Conservation (phyloP, 1,140 invertebrate genomes). For the Acromyrmex heyeri region DNA sequence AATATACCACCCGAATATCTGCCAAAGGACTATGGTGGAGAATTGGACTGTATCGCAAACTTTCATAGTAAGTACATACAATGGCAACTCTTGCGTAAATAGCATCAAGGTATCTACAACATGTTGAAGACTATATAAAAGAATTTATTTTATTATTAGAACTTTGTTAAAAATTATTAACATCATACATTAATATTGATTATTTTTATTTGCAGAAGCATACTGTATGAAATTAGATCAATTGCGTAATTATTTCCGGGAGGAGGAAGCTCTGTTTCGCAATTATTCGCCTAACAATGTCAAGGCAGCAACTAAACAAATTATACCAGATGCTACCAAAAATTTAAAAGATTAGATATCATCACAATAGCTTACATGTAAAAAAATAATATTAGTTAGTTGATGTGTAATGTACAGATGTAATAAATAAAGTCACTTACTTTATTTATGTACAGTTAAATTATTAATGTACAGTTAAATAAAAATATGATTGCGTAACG, state of each 20-base stretch:
- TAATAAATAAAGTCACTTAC: background rate
- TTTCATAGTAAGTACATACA: conserved; percentile 77
- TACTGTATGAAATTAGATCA: conserved; percentile 80
- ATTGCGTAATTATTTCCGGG: conserved; percentile 83
- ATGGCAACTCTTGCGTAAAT: background rate
- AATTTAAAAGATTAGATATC: background rate
- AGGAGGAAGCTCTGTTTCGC: conserved; percentile 81
- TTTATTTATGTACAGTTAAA: background rate
- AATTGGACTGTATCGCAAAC: conserved; percentile 80
- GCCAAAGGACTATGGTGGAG: conserved; percentile 86
- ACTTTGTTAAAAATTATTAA: background rate
- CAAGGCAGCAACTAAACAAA: background rate
- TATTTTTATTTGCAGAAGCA: conserved; percentile 71
- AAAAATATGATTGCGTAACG: background rate
- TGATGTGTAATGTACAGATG: background rate
- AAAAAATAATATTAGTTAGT: background rate
- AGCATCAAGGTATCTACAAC: background rate
- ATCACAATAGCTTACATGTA: too few species aligned
- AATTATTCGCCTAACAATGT: conserved; percentile 33
- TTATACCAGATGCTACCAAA: background rate
- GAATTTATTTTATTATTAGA: background rate
- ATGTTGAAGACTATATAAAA: background rate
- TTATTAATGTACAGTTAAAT: background rate
- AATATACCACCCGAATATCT: conserved; percentile 84
- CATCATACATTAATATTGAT: background rate